Evolutionary conservation across 2,797 vertebrate species (phyloP), one percentile per base, ranked within the genome.

Genomic region (Gymnoscopelus microlampas): DNA sequence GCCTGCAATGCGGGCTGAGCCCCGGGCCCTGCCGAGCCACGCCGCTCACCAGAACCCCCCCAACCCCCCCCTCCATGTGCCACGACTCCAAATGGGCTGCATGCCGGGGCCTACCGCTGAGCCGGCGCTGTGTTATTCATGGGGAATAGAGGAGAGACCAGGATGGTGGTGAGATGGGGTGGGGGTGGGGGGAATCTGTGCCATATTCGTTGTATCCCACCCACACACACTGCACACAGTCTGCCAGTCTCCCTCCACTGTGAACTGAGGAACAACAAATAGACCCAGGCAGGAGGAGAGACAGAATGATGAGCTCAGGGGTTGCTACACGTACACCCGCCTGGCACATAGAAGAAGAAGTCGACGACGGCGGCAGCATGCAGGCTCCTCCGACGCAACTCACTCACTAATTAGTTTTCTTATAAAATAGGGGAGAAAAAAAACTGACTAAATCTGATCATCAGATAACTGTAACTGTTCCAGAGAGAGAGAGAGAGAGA

Each of bases 121-220:
- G 85, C 66, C 50, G 50, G 61, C 79, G 91, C 94, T 95, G 94
- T 92, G 93, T 95, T 95, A 96, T 95, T 96, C 95, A 95, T 93
- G 93, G 87, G 63, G 79, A 96, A 94, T 93, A 94, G 81, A 87
- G 77, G 39, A 94, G 93, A 94, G 94, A 93, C 93, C 91, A 92
- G 92, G 92, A 95, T 91, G 92, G 93, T 84, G 64, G 39, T 8
- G 39, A 44, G 39, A 44, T 39, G 35, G 35, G 35, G 35, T 80
- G 83, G 78, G 62, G 70, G 50, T 5, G 12, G 71, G 57, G 77
- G 35, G 57, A 75, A 83, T 91, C 91, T 93, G 93, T 95, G 94
- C 92, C 93, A 93, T 74, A 89, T 92, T 95, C 94, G 94, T 95
- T 95, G 94, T 91, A 92, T 79, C 78, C 81, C 84, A 81, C 82